Conservation (phyloP, 2,888 invertebrate genomes). For the Spilosoma lubricipeda region DNA sequence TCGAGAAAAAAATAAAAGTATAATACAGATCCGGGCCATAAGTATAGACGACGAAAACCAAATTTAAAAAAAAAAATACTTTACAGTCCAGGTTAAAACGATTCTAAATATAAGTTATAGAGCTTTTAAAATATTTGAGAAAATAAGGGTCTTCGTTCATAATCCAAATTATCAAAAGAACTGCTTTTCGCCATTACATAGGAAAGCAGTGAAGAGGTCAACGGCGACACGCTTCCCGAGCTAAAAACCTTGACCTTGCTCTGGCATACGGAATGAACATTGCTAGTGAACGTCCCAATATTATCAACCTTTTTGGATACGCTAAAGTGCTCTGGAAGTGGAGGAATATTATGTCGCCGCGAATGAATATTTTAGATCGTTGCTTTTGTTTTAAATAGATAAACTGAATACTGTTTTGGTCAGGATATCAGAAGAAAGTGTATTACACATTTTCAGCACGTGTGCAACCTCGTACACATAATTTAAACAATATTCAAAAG, state of each 20-base stretch:
- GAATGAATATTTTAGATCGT: not conserved
- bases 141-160: not conserved
- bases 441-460: not conserved
- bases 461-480: not conserved
- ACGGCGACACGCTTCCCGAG: not conserved
- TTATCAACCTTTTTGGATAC: not conserved
- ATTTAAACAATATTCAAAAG: not conserved
- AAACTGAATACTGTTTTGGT: not conserved
- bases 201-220: not conserved
- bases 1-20: not conserved
- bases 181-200: not conserved
- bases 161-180: not conserved
- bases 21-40: not conserved
- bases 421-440: not conserved
- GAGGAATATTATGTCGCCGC: not conserved
- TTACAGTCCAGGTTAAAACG: not conserved
- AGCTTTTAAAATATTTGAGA: not conserved
- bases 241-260: not conserved
- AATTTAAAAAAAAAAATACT: not conserved
- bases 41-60: not conserved
- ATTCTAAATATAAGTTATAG: not conserved
- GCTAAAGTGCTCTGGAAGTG: not conserved
- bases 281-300: not conserved
- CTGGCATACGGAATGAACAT: not conserved
- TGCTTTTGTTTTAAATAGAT: not conserved